Evolutionary conservation across 35 echinoderm and acorn worm species (phyloP).

Genomic region (Ophioderma brevispina): DNA sequence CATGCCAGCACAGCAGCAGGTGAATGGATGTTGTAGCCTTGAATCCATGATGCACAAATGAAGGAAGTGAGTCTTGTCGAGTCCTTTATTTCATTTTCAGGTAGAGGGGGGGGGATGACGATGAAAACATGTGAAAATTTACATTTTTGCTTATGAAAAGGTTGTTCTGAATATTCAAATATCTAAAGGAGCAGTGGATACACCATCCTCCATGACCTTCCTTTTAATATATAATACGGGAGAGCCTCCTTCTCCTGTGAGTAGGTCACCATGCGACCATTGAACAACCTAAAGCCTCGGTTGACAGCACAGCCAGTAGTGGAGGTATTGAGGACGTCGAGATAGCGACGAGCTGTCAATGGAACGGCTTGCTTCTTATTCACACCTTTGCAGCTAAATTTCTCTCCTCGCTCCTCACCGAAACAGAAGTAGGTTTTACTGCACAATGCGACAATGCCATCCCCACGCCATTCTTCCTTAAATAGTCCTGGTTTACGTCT

Average conservation of each 20-base stretch:
- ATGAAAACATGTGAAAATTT: neutral
- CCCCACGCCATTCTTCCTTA: conserved; percentile 49
- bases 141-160: neutral
- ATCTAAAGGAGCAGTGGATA: too few relatives aligned
- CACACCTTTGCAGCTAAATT: conserved; percentile 51
- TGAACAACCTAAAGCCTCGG: conserved; percentile 37
- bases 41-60: conserved; percentile 21
- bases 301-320: neutral
- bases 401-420: conserved; percentile 13
- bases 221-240: too few relatives aligned
- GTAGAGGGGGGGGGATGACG: neutral
- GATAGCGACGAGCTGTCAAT: conserved; percentile 33
- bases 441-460: conserved; percentile 32
- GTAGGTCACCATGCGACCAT: conserved; percentile 56
- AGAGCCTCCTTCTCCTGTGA: conserved; percentile 45
- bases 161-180: too few relatives aligned
- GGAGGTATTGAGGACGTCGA: conserved; percentile 28
- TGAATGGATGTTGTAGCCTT: conserved; percentile 38
- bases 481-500: conserved; percentile 40
- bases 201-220: too few relatives aligned
- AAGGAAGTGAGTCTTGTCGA: neutral
- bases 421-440: conserved; percentile 66
- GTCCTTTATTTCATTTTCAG: neutral
- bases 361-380: neutral
- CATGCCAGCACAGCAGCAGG: conserved; percentile 28